Percentiles rank a stretch among this genome's conserved stretches.
Evolutionary conservation across 2,797 vertebrate genomes (phyloP).

Genomic region (Acipenser transmontanus): DNA sequence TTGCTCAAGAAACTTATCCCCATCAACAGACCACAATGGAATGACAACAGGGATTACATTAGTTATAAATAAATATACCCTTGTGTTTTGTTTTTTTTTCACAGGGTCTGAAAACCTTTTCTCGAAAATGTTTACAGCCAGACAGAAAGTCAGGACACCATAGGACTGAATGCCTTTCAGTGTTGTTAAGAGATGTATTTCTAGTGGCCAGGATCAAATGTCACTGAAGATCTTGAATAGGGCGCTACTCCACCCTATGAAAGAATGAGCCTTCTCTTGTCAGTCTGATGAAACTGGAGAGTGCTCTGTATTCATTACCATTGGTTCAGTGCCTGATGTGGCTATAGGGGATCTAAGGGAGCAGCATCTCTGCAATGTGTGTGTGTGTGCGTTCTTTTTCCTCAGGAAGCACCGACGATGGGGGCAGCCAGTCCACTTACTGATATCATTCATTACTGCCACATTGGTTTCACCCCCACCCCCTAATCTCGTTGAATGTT

Average conservation of each 20-base stretch:
- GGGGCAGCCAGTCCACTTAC: conserved; percentile 42
- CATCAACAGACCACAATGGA: too few relatives aligned
- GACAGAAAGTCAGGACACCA: too few relatives aligned
- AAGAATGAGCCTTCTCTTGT: not conserved
- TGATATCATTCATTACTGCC: conserved; percentile 44
- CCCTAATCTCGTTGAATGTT: conserved; percentile 16
- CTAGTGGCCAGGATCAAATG: not conserved
- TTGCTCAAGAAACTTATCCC: too few relatives aligned
- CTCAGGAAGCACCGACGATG: conserved; percentile 48
- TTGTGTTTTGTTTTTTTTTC: too few relatives aligned
- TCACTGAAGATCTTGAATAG: not conserved
- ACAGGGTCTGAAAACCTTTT: too few relatives aligned
- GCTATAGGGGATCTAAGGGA: not conserved
- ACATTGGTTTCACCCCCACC: conserved; percentile 23
- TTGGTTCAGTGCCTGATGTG: not conserved
- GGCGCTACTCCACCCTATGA: not conserved
- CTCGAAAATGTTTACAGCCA: too few relatives aligned
- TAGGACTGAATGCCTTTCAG: too few relatives aligned
- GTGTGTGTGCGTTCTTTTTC: conserved; percentile 42
- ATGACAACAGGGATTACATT: too few relatives aligned
- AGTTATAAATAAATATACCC: too few relatives aligned
- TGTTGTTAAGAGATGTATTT: too few relatives aligned
- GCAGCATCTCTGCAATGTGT: conserved; percentile 19
- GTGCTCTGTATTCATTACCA: not conserved
- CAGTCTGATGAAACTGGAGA: not conserved